Evolutionary conservation across 2,888 invertebrate species (phyloP).

Genomic region (Eupithecia vulgata): DNA sequence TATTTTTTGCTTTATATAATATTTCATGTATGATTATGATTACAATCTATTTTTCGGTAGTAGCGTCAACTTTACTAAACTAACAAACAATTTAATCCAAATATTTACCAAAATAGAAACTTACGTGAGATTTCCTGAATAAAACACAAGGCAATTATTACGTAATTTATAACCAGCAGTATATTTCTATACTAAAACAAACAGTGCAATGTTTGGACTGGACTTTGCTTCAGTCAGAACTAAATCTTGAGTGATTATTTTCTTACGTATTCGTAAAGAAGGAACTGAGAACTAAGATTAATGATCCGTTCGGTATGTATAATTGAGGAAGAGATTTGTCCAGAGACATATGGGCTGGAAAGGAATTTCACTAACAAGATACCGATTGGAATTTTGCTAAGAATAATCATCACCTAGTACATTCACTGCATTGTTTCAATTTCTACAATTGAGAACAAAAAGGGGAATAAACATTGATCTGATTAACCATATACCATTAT

Average conservation of each 20-base stretch:
- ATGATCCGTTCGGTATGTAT: constrained; percentile 28
- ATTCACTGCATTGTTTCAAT: not conserved
- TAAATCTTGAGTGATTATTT: constrained; percentile 29
- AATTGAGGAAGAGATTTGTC: constrained; percentile 29
- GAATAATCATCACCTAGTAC: constrained; percentile 2
- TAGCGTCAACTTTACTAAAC: not conserved
- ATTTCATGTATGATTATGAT: not conserved
- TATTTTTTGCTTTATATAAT: too few species aligned
- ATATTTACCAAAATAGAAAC: not conserved
- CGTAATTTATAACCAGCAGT: constrained; percentile 5
- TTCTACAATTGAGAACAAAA: not conserved
- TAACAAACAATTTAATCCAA: not conserved
- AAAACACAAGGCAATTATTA: not conserved
- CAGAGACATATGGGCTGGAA: constrained; percentile 19
- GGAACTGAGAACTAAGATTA: constrained; percentile 25
- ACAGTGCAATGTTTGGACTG: constrained; percentile 31
- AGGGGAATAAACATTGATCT: not conserved
- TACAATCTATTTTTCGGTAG: not conserved
- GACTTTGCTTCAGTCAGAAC: constrained; percentile 26
- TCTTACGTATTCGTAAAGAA: constrained; percentile 27
- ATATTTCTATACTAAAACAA: constrained; percentile 20
- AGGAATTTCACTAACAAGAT: constrained; percentile 15
- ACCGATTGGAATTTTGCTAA: constrained; percentile 8
- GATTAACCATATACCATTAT: not conserved
- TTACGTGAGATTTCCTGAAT: not conserved